Evolutionary conservation across 1,140 invertebrate species (phyloP), one percentile per base, ranked within the genome.

Genomic region (Hetaerina americana): DNA sequence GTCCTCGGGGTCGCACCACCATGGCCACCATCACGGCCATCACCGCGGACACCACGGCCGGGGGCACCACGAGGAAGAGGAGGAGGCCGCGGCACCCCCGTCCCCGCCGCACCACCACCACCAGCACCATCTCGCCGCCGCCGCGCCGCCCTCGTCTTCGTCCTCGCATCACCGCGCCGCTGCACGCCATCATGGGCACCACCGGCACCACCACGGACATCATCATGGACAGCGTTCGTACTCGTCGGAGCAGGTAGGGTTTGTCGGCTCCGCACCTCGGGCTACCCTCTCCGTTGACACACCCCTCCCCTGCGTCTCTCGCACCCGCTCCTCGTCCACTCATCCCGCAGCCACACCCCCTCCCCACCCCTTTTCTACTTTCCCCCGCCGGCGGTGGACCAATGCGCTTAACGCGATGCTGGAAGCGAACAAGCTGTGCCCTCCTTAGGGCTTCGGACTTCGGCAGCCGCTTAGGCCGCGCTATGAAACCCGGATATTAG

Each of bases 11-110:
- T 84, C 83, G 71, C 73, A 70, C 27, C 73, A 73, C 22, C 73
- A 72, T 29, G 77, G 80, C 72, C 78, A 78, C 0, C 81, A 84
- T 71, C 77, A 78, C 40, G 78, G 80, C 71, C 77, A 78, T 57
- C 77, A 76, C 24, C 70, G 75, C 28, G 73, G 73, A 57, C 72
- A 31, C 66, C 73, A 74, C 72, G 49, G 68, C 57, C 69, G 74
- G 8, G 66, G 68, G 72, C 6, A 25, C 26, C 26, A 25, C 27
- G 25, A 70, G 69, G 25, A 8, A 26, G 26, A 57, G 15, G 26
- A 27, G 5, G 28, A 66, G 31, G 28, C 12, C 25, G 57, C 68
- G 18, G 69, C 74, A 1, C 70, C 72, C 27, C 67, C 71, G 26
- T 25, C 24, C 67, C 25, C 25, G 24, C 27, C 67, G 2, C 25